These are phyloP conservation scores for Macrobrachium rosenbergii DNA, from an alignment of 1,140 invertebrate genomes.

Conservation along the genomic window DNA sequence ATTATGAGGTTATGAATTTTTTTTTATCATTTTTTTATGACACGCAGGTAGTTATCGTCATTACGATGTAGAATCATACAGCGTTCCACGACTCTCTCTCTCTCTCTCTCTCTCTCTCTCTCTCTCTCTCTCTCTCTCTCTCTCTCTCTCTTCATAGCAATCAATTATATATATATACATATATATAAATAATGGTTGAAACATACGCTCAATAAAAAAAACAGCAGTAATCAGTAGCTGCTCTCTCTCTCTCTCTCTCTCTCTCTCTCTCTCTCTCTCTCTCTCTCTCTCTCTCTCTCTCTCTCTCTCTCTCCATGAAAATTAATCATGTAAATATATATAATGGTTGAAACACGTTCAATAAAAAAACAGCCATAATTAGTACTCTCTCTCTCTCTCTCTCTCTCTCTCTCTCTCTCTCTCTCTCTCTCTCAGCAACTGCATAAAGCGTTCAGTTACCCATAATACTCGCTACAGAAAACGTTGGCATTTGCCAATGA, in stretches of 20 bases:
- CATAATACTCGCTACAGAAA: background rate
- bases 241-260: background rate
- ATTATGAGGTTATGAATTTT: too few species aligned
- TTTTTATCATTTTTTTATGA: too few species aligned
- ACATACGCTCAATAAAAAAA: background rate
- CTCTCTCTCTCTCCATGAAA: background rate
- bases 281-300: slow-evolving; percentile 25
- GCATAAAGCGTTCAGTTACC: background rate
- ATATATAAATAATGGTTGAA: background rate
- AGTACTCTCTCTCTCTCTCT: background rate
- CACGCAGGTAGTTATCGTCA: too few species aligned
- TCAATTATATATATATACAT: background rate
- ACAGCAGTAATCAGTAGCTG: background rate
- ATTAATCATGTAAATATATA: background rate
- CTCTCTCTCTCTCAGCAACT: background rate
- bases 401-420: slow-evolving; percentile 21
- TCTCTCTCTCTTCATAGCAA: background rate
- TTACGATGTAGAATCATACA: too few species aligned
- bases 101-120: slow-evolving; percentile 5
- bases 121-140: slow-evolving; percentile 27
- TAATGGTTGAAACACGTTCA: too few species aligned
- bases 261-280: slow-evolving; percentile 26
- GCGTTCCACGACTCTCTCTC: too few species aligned
- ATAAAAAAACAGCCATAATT: background rate
- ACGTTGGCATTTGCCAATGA: background rate